Percentiles rank a stretch among this genome's conserved stretches.
These are phyloP conservation scores for Drosophila tripunctata DNA, from an alignment of 2,888 invertebrate species.

Conservation along the genomic window DNA sequence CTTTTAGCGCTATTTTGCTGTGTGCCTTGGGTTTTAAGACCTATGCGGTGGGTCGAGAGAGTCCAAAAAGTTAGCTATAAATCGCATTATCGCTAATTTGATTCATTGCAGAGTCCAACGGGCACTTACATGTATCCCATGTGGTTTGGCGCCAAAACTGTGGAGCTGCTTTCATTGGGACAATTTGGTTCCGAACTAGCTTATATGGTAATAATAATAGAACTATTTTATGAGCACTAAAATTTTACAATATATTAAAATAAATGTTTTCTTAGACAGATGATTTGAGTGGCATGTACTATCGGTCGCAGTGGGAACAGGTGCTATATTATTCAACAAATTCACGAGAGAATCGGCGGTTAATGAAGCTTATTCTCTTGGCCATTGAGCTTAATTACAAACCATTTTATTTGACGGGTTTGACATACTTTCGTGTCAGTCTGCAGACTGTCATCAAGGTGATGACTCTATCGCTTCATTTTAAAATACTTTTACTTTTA, in stretches of 20 bases:
- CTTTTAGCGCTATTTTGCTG: slow-evolving; percentile 64
- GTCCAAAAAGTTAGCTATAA: not conserved
- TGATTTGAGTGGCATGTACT: slow-evolving; percentile 70
- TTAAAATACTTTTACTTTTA: not conserved
- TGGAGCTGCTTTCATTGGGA: slow-evolving; percentile 69
- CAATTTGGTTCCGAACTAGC: slow-evolving; percentile 66
- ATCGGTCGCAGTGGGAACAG: slow-evolving; percentile 72
- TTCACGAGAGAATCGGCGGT: slow-evolving; percentile 56
- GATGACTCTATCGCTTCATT: no score
- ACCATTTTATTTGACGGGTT: slow-evolving; percentile 69
- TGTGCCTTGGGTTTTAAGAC: slow-evolving; percentile 77
- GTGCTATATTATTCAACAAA: slow-evolving; percentile 61
- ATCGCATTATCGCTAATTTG: not conserved
- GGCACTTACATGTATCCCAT: slow-evolving; percentile 52
- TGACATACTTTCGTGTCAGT: slow-evolving; percentile 75
- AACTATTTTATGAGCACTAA: not conserved
- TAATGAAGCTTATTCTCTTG: slow-evolving; percentile 67
- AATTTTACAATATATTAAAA: not conserved
- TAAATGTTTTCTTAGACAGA: slow-evolving; percentile 60
- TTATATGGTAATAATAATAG: slow-evolving; percentile 49
- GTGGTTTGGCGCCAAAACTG: slow-evolving; percentile 72
- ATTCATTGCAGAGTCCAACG: slow-evolving; percentile 64
- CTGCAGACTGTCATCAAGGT: slow-evolving; percentile 70
- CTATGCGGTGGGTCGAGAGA: slow-evolving; percentile 55
- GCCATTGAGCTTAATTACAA: slow-evolving; percentile 68